These are phyloP conservation scores for Odontesthes bonariensis DNA, from an alignment of 2,113 vertebrate genomes.

Conservation along the genomic window DNA sequence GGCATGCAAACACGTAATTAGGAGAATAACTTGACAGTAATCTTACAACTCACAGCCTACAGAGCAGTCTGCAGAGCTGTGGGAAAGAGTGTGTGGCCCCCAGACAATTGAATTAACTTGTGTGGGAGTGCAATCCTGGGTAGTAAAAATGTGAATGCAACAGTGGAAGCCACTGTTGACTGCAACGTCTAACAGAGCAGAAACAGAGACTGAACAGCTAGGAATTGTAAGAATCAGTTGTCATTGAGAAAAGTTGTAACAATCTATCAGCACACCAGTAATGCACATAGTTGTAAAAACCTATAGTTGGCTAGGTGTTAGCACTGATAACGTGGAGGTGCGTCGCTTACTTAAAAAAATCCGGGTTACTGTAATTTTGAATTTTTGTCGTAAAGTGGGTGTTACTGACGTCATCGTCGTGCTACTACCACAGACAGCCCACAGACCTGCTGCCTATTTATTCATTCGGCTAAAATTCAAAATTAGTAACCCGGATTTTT, in stretches of 20 bases:
- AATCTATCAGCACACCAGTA: constrained; percentile 14
- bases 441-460: too few species aligned
- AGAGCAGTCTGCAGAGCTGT: constrained; percentile 44
- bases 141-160: constrained; percentile 57
- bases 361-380: too few species aligned
- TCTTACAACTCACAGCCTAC: constrained; percentile 43
- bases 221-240: not conserved
- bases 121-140: constrained; percentile 54
- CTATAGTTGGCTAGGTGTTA: constrained; percentile 11
- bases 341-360: too few species aligned
- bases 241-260: not conserved
- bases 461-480: too few species aligned
- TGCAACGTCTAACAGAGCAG: constrained; percentile 11
- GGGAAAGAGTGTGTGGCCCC: constrained; percentile 35
- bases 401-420: too few species aligned
- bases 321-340: too few species aligned
- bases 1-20: constrained; percentile 35
- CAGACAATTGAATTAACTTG: constrained; percentile 65
- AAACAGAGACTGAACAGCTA: constrained; percentile 19
- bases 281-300: constrained; percentile 20
- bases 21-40: too few species aligned
- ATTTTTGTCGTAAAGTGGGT: too few species aligned
- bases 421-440: too few species aligned
- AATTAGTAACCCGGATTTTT: too few species aligned
- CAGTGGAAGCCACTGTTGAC: constrained; percentile 55